Conservation (phyloP, 2,113 vertebrate species). For the Halichoerus grypus region DNA sequence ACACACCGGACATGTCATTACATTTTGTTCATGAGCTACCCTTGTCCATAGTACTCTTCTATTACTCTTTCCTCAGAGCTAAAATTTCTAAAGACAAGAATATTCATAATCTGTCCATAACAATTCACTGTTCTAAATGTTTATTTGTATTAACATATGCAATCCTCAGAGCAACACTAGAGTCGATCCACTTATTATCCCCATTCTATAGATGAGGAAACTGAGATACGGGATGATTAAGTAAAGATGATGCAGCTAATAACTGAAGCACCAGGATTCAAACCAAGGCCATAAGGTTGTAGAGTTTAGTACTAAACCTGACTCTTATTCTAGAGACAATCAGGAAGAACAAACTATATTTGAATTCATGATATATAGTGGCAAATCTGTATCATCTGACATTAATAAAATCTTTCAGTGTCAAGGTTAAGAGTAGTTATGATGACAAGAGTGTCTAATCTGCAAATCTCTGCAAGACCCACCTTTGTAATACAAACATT, state of each 20-base stretch:
- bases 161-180: not conserved
- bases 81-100: not conserved
- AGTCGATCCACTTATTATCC: not conserved
- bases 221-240: not conserved
- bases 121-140: not conserved
- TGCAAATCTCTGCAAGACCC: not conserved
- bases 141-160: not conserved
- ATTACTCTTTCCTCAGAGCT: not conserved
- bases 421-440: not conserved
- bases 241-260: not conserved
- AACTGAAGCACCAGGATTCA: not conserved
- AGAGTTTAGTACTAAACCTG: not conserved
- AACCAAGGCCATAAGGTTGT: not conserved
- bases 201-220: conserved; percentile 53
- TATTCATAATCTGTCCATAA: not conserved
- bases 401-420: not conserved
- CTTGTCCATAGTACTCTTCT: not conserved
- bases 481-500: not conserved
- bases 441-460: not conserved
- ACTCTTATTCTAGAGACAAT: not conserved
- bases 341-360: not conserved
- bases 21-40: not conserved
- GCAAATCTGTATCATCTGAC: not conserved
- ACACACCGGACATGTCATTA: not conserved
- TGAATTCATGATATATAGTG: conserved; percentile 16